These are phyloP conservation scores for Agrotis clavis DNA, from an alignment of 2,888 invertebrate species.

Conservation along the genomic window DNA sequence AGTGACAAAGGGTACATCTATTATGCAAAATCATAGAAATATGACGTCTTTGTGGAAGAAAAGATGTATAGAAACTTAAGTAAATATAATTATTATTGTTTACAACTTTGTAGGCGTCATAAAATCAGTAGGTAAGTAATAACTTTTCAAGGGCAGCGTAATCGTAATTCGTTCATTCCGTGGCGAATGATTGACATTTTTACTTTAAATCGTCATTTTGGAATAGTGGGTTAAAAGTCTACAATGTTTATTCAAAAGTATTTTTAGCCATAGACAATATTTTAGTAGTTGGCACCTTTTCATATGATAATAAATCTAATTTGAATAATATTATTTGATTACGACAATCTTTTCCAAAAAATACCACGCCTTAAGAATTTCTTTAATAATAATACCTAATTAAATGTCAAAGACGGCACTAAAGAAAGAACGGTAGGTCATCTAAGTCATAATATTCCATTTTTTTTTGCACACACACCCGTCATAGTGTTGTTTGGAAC, in stretches of 20 bases:
- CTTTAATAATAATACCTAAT: neutral
- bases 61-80: slow-evolving; percentile 9
- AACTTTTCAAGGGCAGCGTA: slow-evolving; percentile 41
- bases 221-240: neutral
- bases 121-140: slow-evolving; percentile 41
- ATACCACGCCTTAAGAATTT: neutral
- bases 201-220: neutral
- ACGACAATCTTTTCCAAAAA: too few relatives aligned
- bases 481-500: neutral
- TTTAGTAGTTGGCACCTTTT: neutral
- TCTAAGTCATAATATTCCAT: neutral
- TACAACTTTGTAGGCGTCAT: slow-evolving; percentile 51
- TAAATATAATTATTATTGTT: slow-evolving; percentile 28
- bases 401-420: neutral
- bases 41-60: slow-evolving; percentile 17
- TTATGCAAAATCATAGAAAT: slow-evolving; percentile 28
- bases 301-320: too few relatives aligned
- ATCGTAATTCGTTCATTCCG: slow-evolving; percentile 42
- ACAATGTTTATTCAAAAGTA: neutral
- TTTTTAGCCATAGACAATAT: neutral
- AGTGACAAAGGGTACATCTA: slow-evolving; percentile 14
- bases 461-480: neutral
- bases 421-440: neutral
- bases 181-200: slow-evolving; percentile 35
- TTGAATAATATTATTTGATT: too few relatives aligned